phyloP scores from a whole-genome alignment of 1,140 invertebrate species.

The Ruditapes philippinarum region DNA sequence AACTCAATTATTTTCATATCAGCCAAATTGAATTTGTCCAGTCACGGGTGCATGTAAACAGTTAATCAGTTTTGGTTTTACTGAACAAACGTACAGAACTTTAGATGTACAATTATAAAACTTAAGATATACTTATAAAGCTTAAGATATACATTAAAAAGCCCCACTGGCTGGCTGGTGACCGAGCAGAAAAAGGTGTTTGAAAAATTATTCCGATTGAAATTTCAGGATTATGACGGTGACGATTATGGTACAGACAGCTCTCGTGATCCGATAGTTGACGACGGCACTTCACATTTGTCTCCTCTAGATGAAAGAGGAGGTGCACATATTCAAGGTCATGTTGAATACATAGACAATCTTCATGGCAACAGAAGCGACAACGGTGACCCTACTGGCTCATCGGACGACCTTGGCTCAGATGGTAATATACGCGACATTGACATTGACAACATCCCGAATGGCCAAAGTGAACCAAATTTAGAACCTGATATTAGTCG shows the following conservation, averaged over 20 bases:
- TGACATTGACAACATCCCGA: not conserved
- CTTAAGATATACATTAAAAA: too few relatives aligned
- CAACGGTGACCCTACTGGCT: not conserved
- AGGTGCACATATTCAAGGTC: not conserved
- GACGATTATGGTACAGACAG: not conserved
- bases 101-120: too few relatives aligned
- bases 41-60: too few relatives aligned
- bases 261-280: not conserved
- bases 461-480: not conserved
- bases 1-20: too few relatives aligned
- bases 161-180: too few relatives aligned
- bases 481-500: not conserved
- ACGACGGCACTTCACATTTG: not conserved
- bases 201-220: too few relatives aligned
- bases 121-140: too few relatives aligned
- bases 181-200: too few relatives aligned
- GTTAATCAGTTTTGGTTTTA: too few relatives aligned
- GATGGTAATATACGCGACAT: not conserved
- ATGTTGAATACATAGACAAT: not conserved
- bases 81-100: too few relatives aligned
- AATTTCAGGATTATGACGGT: slow-evolving; percentile 5
- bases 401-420: not conserved
- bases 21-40: too few relatives aligned
- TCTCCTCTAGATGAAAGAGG: not conserved
- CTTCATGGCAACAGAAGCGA: not conserved